Conservation (phyloP, 2,113 vertebrate species). For the Albula goreensis region DNA sequence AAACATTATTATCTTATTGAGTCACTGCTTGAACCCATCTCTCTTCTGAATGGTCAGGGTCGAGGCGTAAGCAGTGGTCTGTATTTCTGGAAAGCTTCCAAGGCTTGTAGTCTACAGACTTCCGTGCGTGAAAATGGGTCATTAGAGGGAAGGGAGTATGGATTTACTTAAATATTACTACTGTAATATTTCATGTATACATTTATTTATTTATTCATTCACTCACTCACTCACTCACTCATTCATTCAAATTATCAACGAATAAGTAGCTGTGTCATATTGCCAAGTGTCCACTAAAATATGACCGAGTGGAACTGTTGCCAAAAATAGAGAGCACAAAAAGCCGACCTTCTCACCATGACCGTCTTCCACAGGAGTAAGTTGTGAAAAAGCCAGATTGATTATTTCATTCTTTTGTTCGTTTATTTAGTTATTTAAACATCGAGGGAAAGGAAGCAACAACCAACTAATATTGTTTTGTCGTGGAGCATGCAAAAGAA, state of each 20-base stretch:
- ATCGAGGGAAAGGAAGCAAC: neutral
- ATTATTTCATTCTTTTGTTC: neutral
- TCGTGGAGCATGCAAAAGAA: constrained; percentile 20
- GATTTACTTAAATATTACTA: neutral
- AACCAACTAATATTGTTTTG: constrained; percentile 17
- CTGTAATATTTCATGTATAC: too few relatives aligned
- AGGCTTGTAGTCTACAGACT: neutral
- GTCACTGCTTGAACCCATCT: neutral
- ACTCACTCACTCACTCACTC: too few relatives aligned
- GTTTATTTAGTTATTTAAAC: neutral
- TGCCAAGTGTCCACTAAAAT: neutral
- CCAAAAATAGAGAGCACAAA: neutral
- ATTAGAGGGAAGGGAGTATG: neutral
- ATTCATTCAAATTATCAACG: neutral
- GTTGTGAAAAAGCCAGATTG: neutral
- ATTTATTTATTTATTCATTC: too few relatives aligned
- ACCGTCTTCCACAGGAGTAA: neutral
- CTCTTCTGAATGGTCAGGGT: neutral
- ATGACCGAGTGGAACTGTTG: neutral
- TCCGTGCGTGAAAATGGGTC: neutral
- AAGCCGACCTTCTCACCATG: neutral
- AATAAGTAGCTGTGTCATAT: neutral
- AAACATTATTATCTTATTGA: neutral
- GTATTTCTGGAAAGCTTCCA: neutral
- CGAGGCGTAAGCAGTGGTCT: neutral